These are phyloP conservation scores for Panthera tigris DNA, from an alignment of 2,113 vertebrate genomes.

Conservation along the genomic window DNA sequence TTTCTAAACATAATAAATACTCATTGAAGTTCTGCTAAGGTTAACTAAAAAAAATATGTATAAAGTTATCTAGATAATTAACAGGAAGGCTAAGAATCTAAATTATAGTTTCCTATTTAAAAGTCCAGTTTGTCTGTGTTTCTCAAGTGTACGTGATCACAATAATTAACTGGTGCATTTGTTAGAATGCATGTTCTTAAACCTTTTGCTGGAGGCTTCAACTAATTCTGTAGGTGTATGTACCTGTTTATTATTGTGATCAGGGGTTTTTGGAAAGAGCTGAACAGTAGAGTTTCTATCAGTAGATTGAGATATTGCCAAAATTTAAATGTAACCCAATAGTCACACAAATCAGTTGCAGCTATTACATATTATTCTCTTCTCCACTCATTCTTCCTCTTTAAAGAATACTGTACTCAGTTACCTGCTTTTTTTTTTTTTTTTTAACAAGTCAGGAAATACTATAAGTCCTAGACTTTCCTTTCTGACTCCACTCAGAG, in stretches of 20 bases:
- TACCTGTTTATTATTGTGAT: neutral
- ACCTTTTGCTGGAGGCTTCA: neutral
- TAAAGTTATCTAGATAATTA: neutral
- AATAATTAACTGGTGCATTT: neutral
- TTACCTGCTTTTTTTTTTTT: neutral
- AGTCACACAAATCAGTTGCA: neutral
- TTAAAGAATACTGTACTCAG: neutral
- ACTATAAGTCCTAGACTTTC: neutral
- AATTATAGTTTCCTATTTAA: neutral
- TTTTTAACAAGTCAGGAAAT: neutral
- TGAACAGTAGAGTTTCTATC: neutral
- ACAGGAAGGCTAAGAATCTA: neutral
- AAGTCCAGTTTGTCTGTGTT: neutral
- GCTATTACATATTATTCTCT: neutral
- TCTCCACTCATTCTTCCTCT: neutral
- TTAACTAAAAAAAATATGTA: neutral
- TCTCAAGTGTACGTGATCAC: neutral
- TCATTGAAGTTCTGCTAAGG: neutral
- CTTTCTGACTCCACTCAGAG: neutral
- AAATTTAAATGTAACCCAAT: neutral
- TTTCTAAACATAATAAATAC: neutral
- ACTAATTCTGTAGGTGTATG: neutral
- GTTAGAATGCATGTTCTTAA: neutral
- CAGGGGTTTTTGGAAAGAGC: neutral
- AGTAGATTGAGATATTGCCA: neutral